phyloP scores from a whole-genome alignment of 2,888 invertebrate genomes.

The Exephanes ischioxanthus region DNA sequence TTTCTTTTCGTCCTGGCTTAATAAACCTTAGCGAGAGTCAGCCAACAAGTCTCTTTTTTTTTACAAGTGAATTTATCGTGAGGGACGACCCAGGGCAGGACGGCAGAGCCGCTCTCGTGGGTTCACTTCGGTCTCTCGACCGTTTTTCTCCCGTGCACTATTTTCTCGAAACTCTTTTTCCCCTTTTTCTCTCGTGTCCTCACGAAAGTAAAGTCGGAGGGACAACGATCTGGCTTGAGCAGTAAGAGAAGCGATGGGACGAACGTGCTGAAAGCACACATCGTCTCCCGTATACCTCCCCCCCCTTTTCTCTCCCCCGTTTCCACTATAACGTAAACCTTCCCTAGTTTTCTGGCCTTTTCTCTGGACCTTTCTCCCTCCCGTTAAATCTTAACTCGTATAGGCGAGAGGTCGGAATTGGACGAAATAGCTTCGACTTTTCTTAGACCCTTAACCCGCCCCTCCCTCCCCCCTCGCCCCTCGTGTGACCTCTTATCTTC shows the following conservation, averaged over 20 bases:
- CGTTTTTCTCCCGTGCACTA: constrained; percentile 41
- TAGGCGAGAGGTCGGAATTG: constrained; percentile 36
- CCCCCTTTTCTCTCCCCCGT: background rate
- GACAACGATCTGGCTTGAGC: constrained; percentile 51
- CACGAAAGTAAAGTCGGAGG: constrained; percentile 49
- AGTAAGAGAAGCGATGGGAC: constrained; percentile 59
- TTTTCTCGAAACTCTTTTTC: constrained; percentile 14
- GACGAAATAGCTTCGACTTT: constrained; percentile 27
- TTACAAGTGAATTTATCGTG: constrained; percentile 61
- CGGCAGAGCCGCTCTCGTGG: constrained; percentile 42
- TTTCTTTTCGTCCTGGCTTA: background rate
- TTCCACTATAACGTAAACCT: constrained; percentile 32
- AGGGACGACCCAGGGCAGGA: constrained; percentile 28
- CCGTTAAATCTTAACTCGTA: constrained; percentile 41
- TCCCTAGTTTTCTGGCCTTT: constrained; percentile 38
- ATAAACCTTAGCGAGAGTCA: constrained; percentile 41
- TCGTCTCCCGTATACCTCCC: background rate
- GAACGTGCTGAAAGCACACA: constrained; percentile 58
- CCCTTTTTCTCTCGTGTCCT: background rate
- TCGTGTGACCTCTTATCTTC: constrained; percentile 11
- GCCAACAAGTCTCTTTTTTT: constrained; percentile 44
- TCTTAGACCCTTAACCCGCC: background rate
- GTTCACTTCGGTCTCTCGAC: constrained; percentile 42
- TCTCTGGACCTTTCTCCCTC: background rate
- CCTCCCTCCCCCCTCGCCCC: no score